These are phyloP conservation scores for Cryptoprocta ferox DNA, from an alignment of 2,797 vertebrate genomes.

Conservation along the genomic window DNA sequence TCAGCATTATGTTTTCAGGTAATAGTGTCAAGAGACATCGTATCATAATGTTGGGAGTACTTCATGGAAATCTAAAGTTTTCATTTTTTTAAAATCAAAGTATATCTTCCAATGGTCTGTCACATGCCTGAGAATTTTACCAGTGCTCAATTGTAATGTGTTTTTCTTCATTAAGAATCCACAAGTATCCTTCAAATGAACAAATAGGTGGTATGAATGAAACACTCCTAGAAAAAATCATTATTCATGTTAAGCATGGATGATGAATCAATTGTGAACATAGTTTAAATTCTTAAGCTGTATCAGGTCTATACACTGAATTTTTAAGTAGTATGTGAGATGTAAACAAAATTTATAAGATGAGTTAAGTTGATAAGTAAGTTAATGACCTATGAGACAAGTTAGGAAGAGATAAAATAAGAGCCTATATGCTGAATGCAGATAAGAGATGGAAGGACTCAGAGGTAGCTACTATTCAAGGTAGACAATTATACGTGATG, in stretches of 20 bases:
- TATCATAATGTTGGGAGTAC: background rate
- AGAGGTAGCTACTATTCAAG: background rate
- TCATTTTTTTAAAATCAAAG: background rate
- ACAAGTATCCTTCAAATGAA: background rate
- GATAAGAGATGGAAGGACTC: background rate
- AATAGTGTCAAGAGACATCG: background rate
- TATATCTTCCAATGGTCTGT: background rate
- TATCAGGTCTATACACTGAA: background rate
- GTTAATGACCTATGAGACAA: background rate
- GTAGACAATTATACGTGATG: background rate
- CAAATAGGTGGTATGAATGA: background rate
- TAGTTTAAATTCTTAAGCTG: background rate
- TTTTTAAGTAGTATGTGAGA: background rate
- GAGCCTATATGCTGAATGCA: background rate
- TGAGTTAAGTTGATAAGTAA: background rate
- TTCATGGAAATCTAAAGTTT: background rate
- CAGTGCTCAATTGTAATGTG: background rate
- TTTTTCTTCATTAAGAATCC: background rate
- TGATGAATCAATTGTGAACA: background rate
- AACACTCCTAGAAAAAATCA: background rate
- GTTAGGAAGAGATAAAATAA: background rate
- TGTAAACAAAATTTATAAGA: background rate
- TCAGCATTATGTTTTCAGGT: background rate
- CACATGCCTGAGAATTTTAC: background rate
- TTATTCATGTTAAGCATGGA: background rate